These are phyloP conservation scores for Nasonia giraulti DNA, from an alignment of 1,140 invertebrate species.

Conservation along the genomic window DNA sequence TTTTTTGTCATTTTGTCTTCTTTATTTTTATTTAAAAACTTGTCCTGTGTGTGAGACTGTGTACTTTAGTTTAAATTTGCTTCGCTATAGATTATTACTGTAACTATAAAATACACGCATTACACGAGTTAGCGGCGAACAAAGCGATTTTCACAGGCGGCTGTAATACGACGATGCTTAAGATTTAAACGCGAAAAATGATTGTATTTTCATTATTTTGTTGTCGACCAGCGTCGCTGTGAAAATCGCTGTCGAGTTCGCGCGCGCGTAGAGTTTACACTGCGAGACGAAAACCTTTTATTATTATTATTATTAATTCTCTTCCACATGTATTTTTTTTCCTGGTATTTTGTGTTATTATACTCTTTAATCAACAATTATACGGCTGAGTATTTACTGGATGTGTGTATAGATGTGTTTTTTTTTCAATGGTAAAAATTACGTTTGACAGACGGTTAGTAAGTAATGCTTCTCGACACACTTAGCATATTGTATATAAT, in stretches of 20 bases:
- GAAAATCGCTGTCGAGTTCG: not conserved
- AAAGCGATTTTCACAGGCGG: constrained; percentile 27
- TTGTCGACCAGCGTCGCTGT: not conserved
- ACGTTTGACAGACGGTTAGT: constrained; percentile 11
- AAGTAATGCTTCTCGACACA: constrained; percentile 20
- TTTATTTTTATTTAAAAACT: not conserved
- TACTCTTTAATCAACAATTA: constrained; percentile 30
- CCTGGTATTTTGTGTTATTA: not conserved
- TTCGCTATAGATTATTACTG: constrained; percentile 41
- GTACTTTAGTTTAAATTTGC: not conserved
- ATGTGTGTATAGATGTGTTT: not conserved
- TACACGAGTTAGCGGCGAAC: constrained; percentile 9
- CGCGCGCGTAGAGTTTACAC: constrained; percentile 18
- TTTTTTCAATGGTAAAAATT: not conserved
- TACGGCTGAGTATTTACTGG: not conserved
- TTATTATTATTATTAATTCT: constrained; percentile 8
- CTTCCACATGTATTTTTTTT: not conserved
- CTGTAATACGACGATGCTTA: not conserved
- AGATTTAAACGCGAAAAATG: not conserved
- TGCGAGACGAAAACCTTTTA: constrained; percentile 32
- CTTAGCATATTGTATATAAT: not conserved
- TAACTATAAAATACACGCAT: constrained; percentile 43
- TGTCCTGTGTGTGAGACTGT: not conserved
- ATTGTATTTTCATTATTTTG: constrained; percentile 6
- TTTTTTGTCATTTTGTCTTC: not conserved